Evolutionary conservation across 2,113 vertebrate species (phyloP).

Genomic region (Epinephelus fuscoguttatus): DNA sequence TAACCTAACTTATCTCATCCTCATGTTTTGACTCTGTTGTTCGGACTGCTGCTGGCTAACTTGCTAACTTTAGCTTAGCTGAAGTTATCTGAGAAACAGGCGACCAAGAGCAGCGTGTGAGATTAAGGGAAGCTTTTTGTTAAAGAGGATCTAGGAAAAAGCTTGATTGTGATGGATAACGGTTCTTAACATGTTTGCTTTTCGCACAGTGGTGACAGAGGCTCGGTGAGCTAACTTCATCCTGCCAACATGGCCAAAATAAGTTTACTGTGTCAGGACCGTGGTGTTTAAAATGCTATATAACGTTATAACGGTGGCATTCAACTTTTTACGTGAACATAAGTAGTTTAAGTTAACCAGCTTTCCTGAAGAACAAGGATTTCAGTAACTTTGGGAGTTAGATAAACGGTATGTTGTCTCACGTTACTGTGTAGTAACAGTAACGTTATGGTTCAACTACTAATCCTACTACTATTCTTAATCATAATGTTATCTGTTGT

Average conservation of each 20-base stretch:
- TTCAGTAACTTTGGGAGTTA: not conserved
- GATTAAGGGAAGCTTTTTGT: not conserved
- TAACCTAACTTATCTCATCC: not conserved
- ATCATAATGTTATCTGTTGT: too few relatives aligned
- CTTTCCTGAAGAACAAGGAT: not conserved
- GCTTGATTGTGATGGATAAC: not conserved
- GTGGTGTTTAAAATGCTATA: not conserved
- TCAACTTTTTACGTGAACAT: not conserved
- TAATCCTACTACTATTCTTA: not conserved
- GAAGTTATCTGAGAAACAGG: conserved; percentile 23
- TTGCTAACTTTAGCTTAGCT: conserved; percentile 72
- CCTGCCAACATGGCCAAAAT: conserved; percentile 32
- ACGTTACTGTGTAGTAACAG: not conserved
- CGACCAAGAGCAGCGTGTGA: not conserved
- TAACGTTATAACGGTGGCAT: not conserved
- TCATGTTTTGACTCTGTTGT: conserved; percentile 60
- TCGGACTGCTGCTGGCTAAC: conserved; percentile 58
- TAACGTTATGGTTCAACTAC: not conserved
- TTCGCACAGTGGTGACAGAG: not conserved
- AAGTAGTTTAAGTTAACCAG: not conserved
- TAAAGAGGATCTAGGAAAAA: not conserved
- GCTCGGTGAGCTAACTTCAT: conserved; percentile 16
- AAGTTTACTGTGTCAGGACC: not conserved
- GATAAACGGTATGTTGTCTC: not conserved
- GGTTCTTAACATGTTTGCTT: not conserved